Percentiles rank a stretch among this genome's conserved stretches.
phyloP scores from a whole-genome alignment of 2,797 vertebrate species.

The Melanotaenia nigrans region DNA sequence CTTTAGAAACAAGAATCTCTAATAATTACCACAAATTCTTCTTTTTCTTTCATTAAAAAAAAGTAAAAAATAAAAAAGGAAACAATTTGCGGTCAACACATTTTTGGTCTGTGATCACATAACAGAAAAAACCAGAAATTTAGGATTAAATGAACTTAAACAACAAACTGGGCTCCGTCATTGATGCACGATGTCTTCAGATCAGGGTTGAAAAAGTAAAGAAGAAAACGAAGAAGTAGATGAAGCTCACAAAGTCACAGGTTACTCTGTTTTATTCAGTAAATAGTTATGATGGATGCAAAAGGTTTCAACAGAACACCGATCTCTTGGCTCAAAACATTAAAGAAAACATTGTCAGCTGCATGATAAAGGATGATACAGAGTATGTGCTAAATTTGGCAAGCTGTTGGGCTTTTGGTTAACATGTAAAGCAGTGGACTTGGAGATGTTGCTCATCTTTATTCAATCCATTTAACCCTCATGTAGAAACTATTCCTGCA shows the following conservation, averaged over 20 bases:
- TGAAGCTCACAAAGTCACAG: background rate
- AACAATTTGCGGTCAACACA: constrained; percentile 3
- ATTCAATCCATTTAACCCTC: background rate
- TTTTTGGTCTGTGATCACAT: background rate
- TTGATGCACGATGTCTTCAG: background rate
- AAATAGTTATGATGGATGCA: constrained; percentile 1
- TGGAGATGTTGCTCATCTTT: background rate
- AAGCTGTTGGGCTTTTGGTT: too few relatives aligned
- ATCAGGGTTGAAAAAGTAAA: background rate
- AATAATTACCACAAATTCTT: background rate
- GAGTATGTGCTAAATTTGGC: background rate
- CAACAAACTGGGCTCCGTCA: background rate
- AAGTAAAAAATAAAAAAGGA: background rate
- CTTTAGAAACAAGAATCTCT: background rate
- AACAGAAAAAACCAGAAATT: background rate
- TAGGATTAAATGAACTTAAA: background rate
- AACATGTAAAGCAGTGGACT: background rate
- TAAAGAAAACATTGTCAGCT: background rate
- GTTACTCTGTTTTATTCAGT: constrained; percentile 21
- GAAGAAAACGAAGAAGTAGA: background rate
- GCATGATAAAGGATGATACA: background rate
- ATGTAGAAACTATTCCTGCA: background rate
- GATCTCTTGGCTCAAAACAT: background rate
- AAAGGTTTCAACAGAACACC: background rate
- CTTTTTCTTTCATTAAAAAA: background rate